phyloP scores from a whole-genome alignment of 1,140 invertebrate species.

The Hetaerina americana region DNA sequence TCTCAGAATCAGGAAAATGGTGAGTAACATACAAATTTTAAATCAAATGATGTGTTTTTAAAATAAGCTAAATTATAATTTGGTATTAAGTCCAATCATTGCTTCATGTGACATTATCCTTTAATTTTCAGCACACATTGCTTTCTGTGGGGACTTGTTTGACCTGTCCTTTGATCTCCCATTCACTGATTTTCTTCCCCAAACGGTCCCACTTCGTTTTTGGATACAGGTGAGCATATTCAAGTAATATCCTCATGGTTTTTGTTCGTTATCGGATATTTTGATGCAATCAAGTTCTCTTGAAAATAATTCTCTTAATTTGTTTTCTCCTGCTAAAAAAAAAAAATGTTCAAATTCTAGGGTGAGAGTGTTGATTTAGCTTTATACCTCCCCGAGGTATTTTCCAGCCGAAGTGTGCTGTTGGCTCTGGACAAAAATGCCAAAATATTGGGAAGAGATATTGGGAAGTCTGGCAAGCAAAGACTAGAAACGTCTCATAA shows the following conservation, averaged over 20 bases:
- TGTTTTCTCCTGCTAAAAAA: neutral
- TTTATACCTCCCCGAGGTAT: constrained; percentile 80
- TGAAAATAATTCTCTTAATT: constrained; percentile 9
- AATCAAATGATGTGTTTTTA: constrained; percentile 12
- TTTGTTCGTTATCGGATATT: neutral
- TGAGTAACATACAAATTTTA: constrained; percentile 20
- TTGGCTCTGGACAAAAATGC: constrained; percentile 79
- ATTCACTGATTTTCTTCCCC: constrained; percentile 81
- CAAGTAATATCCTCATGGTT: neutral
- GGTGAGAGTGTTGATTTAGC: constrained; percentile 83
- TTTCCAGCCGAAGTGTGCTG: constrained; percentile 69
- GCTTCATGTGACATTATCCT: constrained; percentile 10
- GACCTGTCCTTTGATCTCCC: constrained; percentile 87
- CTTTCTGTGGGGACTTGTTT: constrained; percentile 84
- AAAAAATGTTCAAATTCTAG: constrained; percentile 24
- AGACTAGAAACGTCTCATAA: constrained; percentile 45
- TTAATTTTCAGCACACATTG: constrained; percentile 56
- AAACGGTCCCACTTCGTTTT: constrained; percentile 73
- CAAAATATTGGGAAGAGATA: constrained; percentile 67
- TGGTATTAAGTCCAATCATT: constrained; percentile 4
- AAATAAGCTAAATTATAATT: constrained; percentile 3
- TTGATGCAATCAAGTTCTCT: neutral
- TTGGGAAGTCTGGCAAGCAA: constrained; percentile 36
- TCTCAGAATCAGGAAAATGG: constrained; percentile 86
- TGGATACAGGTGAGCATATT: constrained; percentile 62